Conservation (phyloP, 2,888 invertebrate genomes). For the Hirtodrosophila histrioides region DNA sequence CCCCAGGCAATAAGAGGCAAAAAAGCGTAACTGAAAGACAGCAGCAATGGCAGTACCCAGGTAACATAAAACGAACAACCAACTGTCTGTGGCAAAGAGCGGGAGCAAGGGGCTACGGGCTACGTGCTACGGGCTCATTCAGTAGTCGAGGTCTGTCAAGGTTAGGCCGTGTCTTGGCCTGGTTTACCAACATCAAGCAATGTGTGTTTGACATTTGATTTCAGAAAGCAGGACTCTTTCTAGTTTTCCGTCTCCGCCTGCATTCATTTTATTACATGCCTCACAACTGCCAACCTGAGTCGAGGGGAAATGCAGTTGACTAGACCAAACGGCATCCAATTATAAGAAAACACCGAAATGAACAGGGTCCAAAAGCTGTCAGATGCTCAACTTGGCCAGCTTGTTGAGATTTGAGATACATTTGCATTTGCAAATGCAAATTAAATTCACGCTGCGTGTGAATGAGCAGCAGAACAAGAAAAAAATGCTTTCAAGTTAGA, state of each 20-base stretch:
- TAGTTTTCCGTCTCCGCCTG: slow-evolving; percentile 8
- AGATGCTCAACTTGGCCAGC: slow-evolving; percentile 44
- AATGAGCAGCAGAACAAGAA: slow-evolving; percentile 31
- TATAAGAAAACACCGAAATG: slow-evolving; percentile 66
- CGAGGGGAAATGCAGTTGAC: slow-evolving; percentile 58
- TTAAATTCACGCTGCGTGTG: slow-evolving; percentile 63
- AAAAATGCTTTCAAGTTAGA: neutral
- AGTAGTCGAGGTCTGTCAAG: slow-evolving; percentile 61
- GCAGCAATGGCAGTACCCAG: slow-evolving; percentile 29
- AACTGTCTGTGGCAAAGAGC: neutral
- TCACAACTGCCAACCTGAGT: slow-evolving; percentile 30
- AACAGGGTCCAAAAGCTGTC: slow-evolving; percentile 62
- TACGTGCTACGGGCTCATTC: neutral
- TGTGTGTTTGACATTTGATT: slow-evolving; percentile 78
- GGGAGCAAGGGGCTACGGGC: neutral
- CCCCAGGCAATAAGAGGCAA: slow-evolving; percentile 58
- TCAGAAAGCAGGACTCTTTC: slow-evolving; percentile 26
- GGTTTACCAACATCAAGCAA: slow-evolving; percentile 61
- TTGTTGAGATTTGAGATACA: slow-evolving; percentile 50
- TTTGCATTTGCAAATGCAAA: slow-evolving; percentile 77
- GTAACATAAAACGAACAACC: slow-evolving; percentile 49
- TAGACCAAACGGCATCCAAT: slow-evolving; percentile 62
- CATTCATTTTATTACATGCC: slow-evolving; percentile 44
- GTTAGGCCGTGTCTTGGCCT: slow-evolving; percentile 62
- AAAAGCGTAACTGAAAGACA: slow-evolving; percentile 60